phyloP scores from a whole-genome alignment of 2,888 invertebrate species.

The Caenorhabditis uteleia region DNA sequence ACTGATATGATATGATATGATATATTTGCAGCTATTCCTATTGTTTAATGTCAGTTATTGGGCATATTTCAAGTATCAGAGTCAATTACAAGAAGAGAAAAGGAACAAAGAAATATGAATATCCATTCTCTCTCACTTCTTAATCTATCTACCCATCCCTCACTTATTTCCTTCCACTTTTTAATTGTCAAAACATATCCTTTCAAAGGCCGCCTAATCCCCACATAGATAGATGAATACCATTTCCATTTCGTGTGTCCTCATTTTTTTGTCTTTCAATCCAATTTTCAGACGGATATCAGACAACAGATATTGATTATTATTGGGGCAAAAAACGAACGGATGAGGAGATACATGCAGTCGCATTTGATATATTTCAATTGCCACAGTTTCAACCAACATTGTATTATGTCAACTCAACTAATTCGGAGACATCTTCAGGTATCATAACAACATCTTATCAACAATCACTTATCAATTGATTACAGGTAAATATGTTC shows the following conservation, averaged over 20 bases:
- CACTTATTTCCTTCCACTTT: slow-evolving; percentile 6
- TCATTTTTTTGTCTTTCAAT: neutral
- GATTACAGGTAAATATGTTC: slow-evolving; percentile 70
- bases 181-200: no score
- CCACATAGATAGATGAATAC: slow-evolving; percentile 2
- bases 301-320: slow-evolving; percentile 72
- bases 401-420: slow-evolving; percentile 60
- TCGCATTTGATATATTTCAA: slow-evolving; percentile 68
- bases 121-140: neutral
- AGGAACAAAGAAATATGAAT: slow-evolving; percentile 12
- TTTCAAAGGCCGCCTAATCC: slow-evolving; percentile 31
- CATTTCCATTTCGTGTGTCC: no score
- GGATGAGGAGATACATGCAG: slow-evolving; percentile 62
- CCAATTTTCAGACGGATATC: slow-evolving; percentile 71
- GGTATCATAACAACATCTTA: slow-evolving; percentile 29
- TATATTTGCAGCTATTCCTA: slow-evolving; percentile 80
- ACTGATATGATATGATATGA: neutral
- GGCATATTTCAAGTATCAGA: slow-evolving; percentile 50
- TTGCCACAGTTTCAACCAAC: slow-evolving; percentile 72
- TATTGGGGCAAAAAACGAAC: slow-evolving; percentile 71
- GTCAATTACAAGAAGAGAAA: slow-evolving; percentile 32
- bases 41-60: slow-evolving; percentile 81
- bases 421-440: slow-evolving; percentile 61
- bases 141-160: neutral
- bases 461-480: neutral